Evolutionary conservation across 1,140 invertebrate genomes (phyloP).

Genomic region (Latrodectus geometricus): DNA sequence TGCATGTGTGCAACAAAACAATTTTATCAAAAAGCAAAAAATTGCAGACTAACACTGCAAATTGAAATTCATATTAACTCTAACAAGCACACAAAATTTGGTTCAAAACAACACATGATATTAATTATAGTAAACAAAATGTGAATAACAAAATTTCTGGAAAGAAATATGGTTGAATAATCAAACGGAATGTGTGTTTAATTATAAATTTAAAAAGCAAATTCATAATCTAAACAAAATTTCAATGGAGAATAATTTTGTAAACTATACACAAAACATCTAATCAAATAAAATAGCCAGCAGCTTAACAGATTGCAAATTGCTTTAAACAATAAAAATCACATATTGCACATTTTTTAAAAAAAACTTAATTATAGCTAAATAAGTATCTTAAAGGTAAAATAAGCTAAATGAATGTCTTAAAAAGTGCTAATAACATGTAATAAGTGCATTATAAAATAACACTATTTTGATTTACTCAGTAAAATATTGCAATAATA

Average conservation of each 20-base stretch:
- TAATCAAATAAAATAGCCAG: too few species aligned
- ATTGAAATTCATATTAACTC: not conserved
- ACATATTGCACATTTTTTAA: not conserved
- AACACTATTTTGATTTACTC: not conserved
- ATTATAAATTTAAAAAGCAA: too few species aligned
- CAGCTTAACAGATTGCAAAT: not conserved
- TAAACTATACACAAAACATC: too few species aligned
- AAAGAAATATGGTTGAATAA: too few species aligned
- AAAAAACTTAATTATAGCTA: too few species aligned
- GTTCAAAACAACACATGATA: not conserved
- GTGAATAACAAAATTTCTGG: not conserved
- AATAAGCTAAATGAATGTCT: not conserved
- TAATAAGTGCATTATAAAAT: not conserved
- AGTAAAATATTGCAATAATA: not conserved
- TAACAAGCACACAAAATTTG: not conserved
- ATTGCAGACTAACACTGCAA: not conserved
- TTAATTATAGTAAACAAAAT: not conserved
- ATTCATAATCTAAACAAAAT: too few species aligned
- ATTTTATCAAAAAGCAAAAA: not conserved
- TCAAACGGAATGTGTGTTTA: too few species aligned
- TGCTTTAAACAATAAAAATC: not conserved
- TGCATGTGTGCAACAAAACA: not conserved
- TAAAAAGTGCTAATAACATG: not conserved
- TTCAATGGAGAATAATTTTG: too few species aligned
- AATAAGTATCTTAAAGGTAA: too few species aligned